A percentile compares a stretch with the other conserved stretches of the same genome.
phyloP scores from a whole-genome alignment of 2,113 vertebrate genomes.

The Ondatra zibethicus region DNA sequence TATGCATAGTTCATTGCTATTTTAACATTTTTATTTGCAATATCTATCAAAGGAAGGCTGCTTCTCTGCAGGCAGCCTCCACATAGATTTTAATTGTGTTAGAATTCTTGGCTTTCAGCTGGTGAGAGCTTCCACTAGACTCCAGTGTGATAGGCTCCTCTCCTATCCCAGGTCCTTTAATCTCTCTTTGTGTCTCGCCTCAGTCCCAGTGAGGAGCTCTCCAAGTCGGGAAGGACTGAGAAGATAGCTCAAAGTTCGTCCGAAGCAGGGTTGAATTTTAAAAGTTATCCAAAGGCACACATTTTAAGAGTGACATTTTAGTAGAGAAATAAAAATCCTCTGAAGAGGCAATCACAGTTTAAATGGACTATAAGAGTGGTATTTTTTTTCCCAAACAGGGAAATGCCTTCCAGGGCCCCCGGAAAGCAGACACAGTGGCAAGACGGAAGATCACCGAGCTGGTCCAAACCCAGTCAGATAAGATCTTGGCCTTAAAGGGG shows the following conservation, averaged over 20 bases:
- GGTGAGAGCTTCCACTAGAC: neutral
- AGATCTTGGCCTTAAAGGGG: slow-evolving; percentile 82
- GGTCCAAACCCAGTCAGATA: slow-evolving; percentile 80
- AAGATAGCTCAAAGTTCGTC: neutral
- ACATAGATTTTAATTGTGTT: neutral
- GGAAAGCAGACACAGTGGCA: slow-evolving; percentile 80
- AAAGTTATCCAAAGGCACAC: slow-evolving; percentile 2
- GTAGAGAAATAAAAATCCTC: neutral
- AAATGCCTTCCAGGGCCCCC: slow-evolving; percentile 85
- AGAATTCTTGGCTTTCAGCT: neutral
- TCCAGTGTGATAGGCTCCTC: neutral
- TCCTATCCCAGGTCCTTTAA: too few species aligned
- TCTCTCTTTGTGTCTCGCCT: neutral
- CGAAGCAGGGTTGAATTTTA: neutral
- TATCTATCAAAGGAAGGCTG: neutral
- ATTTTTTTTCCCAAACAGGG: slow-evolving; percentile 82
- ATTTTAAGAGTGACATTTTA: neutral
- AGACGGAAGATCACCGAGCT: slow-evolving; percentile 81
- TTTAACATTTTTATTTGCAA: neutral
- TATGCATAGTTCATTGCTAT: neutral
- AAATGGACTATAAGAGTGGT: neutral
- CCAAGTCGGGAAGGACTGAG: neutral
- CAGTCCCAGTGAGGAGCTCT: neutral
- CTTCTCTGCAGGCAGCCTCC: neutral
- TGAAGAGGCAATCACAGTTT: neutral